Evolutionary conservation across 2,797 vertebrate species (phyloP).

Genomic region (Yasuhikotakia modesta): DNA sequence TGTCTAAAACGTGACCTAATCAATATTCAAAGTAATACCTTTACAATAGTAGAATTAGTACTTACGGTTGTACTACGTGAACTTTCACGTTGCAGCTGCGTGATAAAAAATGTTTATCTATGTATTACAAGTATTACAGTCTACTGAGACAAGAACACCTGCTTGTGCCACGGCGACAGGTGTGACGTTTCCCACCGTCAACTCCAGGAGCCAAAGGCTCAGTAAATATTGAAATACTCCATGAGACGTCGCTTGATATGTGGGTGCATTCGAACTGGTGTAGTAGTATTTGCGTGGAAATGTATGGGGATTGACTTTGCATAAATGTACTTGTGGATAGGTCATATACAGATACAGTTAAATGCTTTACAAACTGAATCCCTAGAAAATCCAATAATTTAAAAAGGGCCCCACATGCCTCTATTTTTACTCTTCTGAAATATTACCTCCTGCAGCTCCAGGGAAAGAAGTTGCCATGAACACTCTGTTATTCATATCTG

Average conservation of each 20-base stretch:
- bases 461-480: slow-evolving; percentile 15
- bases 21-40: not conserved
- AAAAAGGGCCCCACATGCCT: slow-evolving; percentile 46
- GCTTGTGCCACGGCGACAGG: slow-evolving; percentile 17
- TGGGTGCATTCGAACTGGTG: no score
- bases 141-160: slow-evolving; percentile 9
- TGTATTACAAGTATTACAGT: not conserved
- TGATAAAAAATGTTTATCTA: slow-evolving; percentile 20
- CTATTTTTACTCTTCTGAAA: slow-evolving; percentile 72
- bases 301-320: not conserved
- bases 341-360: not conserved
- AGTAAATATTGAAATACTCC: not conserved
- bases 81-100: not conserved
- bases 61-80: not conserved
- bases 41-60: not conserved
- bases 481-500: slow-evolving; percentile 4
- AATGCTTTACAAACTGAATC: not conserved
- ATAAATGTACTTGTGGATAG: not conserved
- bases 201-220: not conserved
- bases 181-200: not conserved
- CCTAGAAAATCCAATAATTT: slow-evolving; percentile 37
- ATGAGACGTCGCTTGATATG: not conserved
- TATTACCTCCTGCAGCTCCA: slow-evolving; percentile 43
- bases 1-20: not conserved
- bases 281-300: not conserved